Percentiles rank a stretch among this genome's conserved stretches.
Evolutionary conservation across 1,140 invertebrate species (phyloP).

Genomic region (Platyura marginata): DNA sequence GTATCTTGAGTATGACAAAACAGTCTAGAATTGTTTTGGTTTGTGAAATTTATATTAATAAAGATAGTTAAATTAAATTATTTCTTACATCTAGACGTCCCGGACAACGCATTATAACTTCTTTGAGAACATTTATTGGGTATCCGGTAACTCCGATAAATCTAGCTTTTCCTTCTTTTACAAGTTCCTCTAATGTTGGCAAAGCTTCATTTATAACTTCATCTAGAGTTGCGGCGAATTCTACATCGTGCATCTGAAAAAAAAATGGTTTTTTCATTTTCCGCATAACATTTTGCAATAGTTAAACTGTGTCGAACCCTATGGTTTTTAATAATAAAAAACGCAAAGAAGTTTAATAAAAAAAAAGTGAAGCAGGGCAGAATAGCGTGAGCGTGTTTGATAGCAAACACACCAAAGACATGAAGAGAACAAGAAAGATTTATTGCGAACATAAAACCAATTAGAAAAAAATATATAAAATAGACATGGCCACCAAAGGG

Average conservation of each 20-base stretch:
- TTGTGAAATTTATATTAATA: neutral
- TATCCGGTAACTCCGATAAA: constrained; percentile 82
- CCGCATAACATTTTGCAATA: no score
- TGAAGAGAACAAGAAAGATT: no score
- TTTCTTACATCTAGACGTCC: constrained; percentile 17
- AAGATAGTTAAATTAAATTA: neutral
- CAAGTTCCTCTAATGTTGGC: constrained; percentile 54
- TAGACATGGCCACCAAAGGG: no score
- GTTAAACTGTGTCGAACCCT: no score
- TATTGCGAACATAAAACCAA: no score
- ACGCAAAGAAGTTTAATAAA: no score
- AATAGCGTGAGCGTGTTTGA: no score
- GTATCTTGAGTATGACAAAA: constrained; percentile 62
- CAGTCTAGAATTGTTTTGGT: constrained; percentile 32
- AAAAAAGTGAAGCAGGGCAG: no score
- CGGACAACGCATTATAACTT: constrained; percentile 39
- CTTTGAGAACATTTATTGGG: constrained; percentile 52
- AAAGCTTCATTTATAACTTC: constrained; percentile 71
- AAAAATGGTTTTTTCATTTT: no score
- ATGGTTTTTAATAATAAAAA: neutral
- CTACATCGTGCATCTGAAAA: constrained; percentile 72
- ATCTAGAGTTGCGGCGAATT: constrained; percentile 64
- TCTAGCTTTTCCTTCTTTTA: constrained; percentile 55
- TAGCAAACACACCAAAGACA: no score
- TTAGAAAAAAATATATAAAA: no score